Evolutionary conservation across 2,797 vertebrate species (phyloP), one percentile per base, ranked within the genome.

Genomic region (Carduelis carduelis): DNA sequence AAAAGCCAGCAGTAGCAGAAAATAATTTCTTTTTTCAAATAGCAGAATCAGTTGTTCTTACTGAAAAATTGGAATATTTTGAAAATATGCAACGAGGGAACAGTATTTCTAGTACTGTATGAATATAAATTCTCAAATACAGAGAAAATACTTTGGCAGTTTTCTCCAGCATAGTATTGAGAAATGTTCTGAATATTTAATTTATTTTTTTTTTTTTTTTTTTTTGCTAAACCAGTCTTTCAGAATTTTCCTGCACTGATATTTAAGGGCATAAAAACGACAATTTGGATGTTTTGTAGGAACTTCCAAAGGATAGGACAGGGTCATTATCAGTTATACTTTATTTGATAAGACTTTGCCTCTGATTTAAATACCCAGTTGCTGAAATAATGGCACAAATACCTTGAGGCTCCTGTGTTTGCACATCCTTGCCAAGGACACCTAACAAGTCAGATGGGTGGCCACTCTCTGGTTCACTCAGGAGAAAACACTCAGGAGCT

Each of bases 321-420:
- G 4, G 1, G 6, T 32, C 9, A 74, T 84, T 43, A 35, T 44
- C 10, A 32, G 32, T 53, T 41, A 28, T 11, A 11, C 20, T 5
- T 49, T 61, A 39, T 76, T 50, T 12, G 1, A 30, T n/a, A 71
- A 43, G 23, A 3, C 20, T n/a, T 1, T 53, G 3, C 1, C 8
- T 68, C 17, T 2, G 5, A 20, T 50, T 49, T 46, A 60, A 91
- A 59, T 47, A 1, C 15, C 37, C 28, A 16, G 11, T 20, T 39
- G 24, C 9, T 61, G 30, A 72, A 74, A 9, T 4, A 59, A 68
- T 23, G 59, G 8, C 30, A 61, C 5, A 65, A 89, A 72, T 4
- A 12, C 4, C 30, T 32, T 0, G 1, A 82, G 21, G 4, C 5
- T 5, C 11, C 15, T n/a, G 35, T 0, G 0, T 7, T 39, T 70